Evolutionary conservation across 2,797 vertebrate genomes (phyloP).

Genomic region (Micrastur ruficollis): DNA sequence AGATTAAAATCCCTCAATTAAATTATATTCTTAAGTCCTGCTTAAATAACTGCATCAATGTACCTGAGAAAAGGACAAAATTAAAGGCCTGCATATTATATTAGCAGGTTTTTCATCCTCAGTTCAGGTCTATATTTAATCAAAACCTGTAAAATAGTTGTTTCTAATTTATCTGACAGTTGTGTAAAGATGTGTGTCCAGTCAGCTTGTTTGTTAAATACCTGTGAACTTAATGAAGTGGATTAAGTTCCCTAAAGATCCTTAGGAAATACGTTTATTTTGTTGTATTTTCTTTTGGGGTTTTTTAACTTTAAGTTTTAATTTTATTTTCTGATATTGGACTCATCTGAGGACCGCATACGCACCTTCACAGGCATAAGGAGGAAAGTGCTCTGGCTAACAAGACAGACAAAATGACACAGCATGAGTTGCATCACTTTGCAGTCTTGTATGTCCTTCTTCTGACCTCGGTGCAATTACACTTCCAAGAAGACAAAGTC

Average conservation of each 20-base stretch:
- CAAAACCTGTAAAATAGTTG: background rate
- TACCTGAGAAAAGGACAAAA: background rate
- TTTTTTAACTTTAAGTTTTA: background rate
- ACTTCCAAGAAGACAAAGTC: background rate
- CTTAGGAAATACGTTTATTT: background rate
- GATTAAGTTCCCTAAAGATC: background rate
- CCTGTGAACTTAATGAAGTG: background rate
- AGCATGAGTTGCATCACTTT: conserved; percentile 46
- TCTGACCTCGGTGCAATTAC: conserved; percentile 1
- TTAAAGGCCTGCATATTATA: background rate
- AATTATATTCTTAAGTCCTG: background rate
- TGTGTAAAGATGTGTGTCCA: background rate
- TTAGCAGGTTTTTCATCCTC: background rate
- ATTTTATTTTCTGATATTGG: background rate
- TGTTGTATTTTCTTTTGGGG: background rate
- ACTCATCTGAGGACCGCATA: background rate
- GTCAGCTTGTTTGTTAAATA: background rate
- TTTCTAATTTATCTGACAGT: background rate
- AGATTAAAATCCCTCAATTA: background rate
- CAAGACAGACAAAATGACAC: conserved; percentile 42
- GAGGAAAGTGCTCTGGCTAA: background rate
- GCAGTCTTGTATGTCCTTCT: conserved; percentile 16
- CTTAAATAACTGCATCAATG: background rate
- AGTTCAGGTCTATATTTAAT: background rate
- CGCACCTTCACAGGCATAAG: background rate